phyloP scores from a whole-genome alignment of 2,113 vertebrate genomes.

The Neolamprologus modestus region DNA sequence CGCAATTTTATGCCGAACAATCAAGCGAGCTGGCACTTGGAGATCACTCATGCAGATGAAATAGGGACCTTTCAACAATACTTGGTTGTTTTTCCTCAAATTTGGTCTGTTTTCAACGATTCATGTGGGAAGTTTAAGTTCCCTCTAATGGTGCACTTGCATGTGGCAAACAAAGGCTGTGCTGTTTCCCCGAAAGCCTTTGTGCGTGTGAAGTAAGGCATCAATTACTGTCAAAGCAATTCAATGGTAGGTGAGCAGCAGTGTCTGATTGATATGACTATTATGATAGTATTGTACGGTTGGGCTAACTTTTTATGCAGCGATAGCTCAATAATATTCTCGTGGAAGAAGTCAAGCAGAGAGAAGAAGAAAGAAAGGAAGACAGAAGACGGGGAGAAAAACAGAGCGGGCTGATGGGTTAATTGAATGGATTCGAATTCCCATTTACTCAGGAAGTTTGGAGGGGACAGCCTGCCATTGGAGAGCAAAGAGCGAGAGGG shows the following conservation, averaged over 20 bases:
- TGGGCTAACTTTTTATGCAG: not conserved
- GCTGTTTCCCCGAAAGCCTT: not conserved
- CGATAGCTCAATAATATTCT: not conserved
- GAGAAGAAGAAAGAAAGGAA: not conserved
- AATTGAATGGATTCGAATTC: slow-evolving; percentile 27
- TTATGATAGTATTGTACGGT: not conserved
- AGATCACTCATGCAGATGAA: not conserved
- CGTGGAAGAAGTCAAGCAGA: not conserved
- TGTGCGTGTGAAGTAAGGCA: not conserved
- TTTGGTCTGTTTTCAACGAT: not conserved
- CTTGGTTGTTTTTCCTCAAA: slow-evolving; percentile 1
- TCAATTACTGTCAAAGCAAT: slow-evolving; percentile 37
- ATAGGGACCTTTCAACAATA: not conserved
- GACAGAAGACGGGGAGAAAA: not conserved
- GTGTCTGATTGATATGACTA: not conserved
- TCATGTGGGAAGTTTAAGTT: not conserved
- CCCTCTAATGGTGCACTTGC: slow-evolving; percentile 6
- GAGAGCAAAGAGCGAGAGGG: not conserved
- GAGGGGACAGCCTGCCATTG: not conserved
- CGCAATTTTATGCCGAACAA: not conserved
- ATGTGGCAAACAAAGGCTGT: slow-evolving; percentile 8
- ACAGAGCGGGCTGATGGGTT: not conserved
- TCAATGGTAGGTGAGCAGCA: not conserved
- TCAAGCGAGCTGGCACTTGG: not conserved
- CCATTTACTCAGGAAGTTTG: not conserved